These are phyloP conservation scores for Zaprionus ornatus DNA, from an alignment of 1,140 invertebrate species.

Conservation along the genomic window DNA sequence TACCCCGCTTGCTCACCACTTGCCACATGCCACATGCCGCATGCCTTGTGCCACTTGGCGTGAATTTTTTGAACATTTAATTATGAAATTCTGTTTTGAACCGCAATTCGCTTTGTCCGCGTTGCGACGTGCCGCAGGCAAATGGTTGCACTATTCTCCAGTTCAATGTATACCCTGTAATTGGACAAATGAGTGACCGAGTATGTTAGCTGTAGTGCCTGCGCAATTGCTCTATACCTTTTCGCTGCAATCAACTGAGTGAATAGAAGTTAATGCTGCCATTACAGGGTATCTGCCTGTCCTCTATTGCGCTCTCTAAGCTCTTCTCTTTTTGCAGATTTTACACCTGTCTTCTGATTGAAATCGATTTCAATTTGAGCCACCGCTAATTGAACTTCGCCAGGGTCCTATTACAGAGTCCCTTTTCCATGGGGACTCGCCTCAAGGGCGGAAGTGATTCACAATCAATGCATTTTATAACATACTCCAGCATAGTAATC, in stretches of 20 bases:
- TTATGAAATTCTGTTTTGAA: slow-evolving; percentile 1
- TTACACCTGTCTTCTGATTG: not conserved
- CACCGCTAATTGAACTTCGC: not conserved
- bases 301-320: not conserved
- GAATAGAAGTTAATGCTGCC: not conserved
- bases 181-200: not conserved
- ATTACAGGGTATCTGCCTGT: not conserved
- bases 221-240: too few relatives aligned
- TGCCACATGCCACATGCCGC: not conserved
- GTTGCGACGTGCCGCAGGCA: not conserved
- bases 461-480: not conserved
- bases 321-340: not conserved
- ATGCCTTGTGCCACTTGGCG: not conserved
- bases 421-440: not conserved
- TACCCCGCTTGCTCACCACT: not conserved
- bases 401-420: not conserved
- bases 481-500: not conserved
- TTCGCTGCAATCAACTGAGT: not conserved
- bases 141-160: slow-evolving; percentile 9
- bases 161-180: not conserved
- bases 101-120: slow-evolving; percentile 3
- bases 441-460: not conserved
- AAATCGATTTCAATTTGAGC: not conserved
- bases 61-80: slow-evolving; percentile 33
- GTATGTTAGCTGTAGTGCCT: not conserved